Evolutionary conservation across 1,140 invertebrate species (phyloP).

Genomic region (Lanistes nyassanus): DNA sequence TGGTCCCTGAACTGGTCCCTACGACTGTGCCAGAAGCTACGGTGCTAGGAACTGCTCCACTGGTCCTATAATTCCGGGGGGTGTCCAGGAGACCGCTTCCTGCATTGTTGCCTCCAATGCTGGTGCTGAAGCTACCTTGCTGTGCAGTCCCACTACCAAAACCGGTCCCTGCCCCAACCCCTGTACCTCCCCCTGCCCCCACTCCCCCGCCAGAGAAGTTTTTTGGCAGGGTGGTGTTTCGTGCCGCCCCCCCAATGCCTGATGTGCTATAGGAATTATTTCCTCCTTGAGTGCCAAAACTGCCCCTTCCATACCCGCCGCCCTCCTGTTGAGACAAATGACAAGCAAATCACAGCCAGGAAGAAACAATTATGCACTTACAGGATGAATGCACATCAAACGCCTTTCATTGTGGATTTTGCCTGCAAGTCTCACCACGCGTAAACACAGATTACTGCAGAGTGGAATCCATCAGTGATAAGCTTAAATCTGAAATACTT

Average conservation of each 20-base stretch:
- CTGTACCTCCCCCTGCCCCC: slow-evolving; percentile 14
- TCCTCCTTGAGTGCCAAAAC: slow-evolving; percentile 15
- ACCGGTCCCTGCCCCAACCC: background rate
- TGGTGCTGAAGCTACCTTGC: slow-evolving; percentile 1
- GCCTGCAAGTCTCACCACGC: too few species aligned
- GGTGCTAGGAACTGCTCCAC: background rate
- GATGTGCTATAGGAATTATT: background rate
- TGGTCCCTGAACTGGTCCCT: background rate
- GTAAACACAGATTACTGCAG: too few species aligned
- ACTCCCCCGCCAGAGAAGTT: slow-evolving; percentile 25
- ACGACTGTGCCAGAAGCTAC: background rate
- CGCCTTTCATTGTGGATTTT: too few species aligned
- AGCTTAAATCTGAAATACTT: too few species aligned
- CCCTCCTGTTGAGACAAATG: slow-evolving; percentile 13
- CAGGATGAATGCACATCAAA: too few species aligned
- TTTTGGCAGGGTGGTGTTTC: slow-evolving; percentile 21
- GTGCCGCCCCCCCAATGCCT: background rate
- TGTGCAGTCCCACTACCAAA: slow-evolving; percentile 7
- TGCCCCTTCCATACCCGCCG: slow-evolving; percentile 11
- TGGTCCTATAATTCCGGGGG: background rate
- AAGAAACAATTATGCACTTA: too few species aligned
- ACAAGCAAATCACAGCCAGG: too few species aligned
- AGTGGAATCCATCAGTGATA: too few species aligned
- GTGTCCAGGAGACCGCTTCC: slow-evolving; percentile 1
- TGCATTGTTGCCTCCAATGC: background rate